Conservation (phyloP, 2,797 vertebrate genomes). For the Melanotaenia boesemani region DNA sequence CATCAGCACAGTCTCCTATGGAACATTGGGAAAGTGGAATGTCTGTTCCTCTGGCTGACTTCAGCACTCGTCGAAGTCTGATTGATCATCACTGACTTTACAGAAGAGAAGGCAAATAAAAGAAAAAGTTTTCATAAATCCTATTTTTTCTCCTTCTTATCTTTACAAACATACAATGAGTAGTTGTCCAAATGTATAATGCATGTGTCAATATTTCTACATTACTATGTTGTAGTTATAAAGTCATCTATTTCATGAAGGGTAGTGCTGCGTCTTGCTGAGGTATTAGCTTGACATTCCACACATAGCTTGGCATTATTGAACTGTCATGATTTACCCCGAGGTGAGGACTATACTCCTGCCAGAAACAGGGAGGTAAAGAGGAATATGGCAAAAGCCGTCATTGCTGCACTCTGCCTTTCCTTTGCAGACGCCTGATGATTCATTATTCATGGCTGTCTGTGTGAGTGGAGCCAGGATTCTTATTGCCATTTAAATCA, state of each 20-base stretch:
- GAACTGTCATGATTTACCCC: slow-evolving; percentile 84
- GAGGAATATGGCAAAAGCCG: slow-evolving; percentile 69
- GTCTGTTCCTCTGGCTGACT: slow-evolving; percentile 82
- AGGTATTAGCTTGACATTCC: slow-evolving; percentile 84
- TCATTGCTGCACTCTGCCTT: slow-evolving; percentile 68
- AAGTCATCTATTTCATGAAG: slow-evolving; percentile 58
- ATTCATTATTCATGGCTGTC: slow-evolving; percentile 82
- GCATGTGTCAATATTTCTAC: slow-evolving; percentile 4
- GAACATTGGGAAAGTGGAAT: slow-evolving; percentile 85
- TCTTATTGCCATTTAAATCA: slow-evolving; percentile 86
- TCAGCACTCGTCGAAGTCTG: slow-evolving; percentile 66
- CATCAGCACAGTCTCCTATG: slow-evolving; percentile 82
- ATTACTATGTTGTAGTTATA: slow-evolving; percentile 14
- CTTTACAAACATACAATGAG: background rate
- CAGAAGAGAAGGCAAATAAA: slow-evolving; percentile 46
- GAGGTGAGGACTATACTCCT: slow-evolving; percentile 71
- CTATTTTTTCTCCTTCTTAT: slow-evolving; percentile 7
- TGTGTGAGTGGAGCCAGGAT: slow-evolving; percentile 70
- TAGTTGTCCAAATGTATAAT: background rate
- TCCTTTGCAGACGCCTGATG: slow-evolving; percentile 59
- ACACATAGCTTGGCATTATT: slow-evolving; percentile 86
- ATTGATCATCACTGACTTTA: slow-evolving; percentile 72
- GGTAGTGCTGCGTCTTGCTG: slow-evolving; percentile 62
- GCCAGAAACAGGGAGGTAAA: slow-evolving; percentile 68
- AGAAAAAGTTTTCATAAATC: slow-evolving; percentile 20